Conservation (phyloP, 2,113 vertebrate genomes). For the Istiophorus platypterus region DNA sequence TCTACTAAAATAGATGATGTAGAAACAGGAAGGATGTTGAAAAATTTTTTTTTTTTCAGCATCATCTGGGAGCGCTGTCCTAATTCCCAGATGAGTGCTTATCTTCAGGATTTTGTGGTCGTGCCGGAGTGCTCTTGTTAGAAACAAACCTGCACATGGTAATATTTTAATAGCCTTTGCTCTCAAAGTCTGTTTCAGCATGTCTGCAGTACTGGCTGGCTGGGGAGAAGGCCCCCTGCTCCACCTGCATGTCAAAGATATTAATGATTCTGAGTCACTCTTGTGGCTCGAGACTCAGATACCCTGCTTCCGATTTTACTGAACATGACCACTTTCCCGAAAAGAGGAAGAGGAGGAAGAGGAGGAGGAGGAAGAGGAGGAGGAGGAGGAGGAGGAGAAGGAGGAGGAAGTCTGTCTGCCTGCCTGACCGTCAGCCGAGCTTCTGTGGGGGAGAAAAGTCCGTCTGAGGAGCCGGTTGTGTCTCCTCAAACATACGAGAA, state of each 20-base stretch:
- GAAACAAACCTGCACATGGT: slow-evolving; percentile 67
- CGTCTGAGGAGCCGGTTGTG: slow-evolving; percentile 53
- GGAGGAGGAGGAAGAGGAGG: slow-evolving; percentile 46
- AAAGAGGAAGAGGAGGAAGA: slow-evolving; percentile 20
- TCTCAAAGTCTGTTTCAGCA: slow-evolving; percentile 54
- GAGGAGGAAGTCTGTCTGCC: slow-evolving; percentile 65
- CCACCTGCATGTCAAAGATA: slow-evolving; percentile 78
- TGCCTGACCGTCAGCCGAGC: slow-evolving; percentile 50
- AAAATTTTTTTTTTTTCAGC: slow-evolving; percentile 60
- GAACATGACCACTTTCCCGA: slow-evolving; percentile 65
- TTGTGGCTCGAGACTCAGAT: slow-evolving; percentile 54
- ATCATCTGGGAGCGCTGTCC: slow-evolving; percentile 68
- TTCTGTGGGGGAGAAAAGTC: slow-evolving; percentile 33
- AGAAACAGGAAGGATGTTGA: slow-evolving; percentile 78
- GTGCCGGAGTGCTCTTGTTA: slow-evolving; percentile 69
- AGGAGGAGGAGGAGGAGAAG: slow-evolving; percentile 40
- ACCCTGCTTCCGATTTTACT: slow-evolving; percentile 70
- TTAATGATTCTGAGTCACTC: slow-evolving; percentile 75
- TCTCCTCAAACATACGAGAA: slow-evolving; percentile 70
- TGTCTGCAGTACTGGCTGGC: slow-evolving; percentile 62
- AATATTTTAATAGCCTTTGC: slow-evolving; percentile 69
- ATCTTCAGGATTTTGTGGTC: slow-evolving; percentile 56
- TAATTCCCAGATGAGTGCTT: slow-evolving; percentile 73
- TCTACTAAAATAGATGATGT: slow-evolving; percentile 65
- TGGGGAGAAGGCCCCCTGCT: slow-evolving; percentile 61